These are phyloP conservation scores for Aspidiotus rigidus DNA, from an alignment of 2,888 invertebrate genomes.

Conservation along the genomic window DNA sequence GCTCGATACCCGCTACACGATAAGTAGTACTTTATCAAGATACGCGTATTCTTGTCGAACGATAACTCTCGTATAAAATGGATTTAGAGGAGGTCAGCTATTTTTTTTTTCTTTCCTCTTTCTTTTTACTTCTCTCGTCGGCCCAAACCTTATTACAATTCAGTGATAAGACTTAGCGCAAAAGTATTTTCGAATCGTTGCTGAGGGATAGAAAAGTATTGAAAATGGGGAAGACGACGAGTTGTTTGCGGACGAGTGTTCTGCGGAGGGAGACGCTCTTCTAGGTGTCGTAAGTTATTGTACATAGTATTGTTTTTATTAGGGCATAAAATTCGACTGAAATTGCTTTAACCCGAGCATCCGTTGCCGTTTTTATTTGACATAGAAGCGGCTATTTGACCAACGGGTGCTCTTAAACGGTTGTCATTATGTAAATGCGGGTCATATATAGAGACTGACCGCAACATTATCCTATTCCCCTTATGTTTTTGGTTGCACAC, in stretches of 20 bases:
- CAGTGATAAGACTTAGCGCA: conserved; percentile 25
- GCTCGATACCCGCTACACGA: too few relatives aligned
- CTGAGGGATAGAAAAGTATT: conserved; percentile 16
- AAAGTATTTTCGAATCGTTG: conserved; percentile 25
- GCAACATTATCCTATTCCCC: conserved; percentile 19
- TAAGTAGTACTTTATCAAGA: neutral
- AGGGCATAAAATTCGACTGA: conserved; percentile 31
- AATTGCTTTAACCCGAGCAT: conserved; percentile 33
- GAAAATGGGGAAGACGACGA: conserved; percentile 3
- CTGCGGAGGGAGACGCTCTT: neutral
- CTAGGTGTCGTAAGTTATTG: conserved; percentile 32
- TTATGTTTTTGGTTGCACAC: neutral
- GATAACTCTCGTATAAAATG: neutral
- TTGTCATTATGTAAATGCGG: conserved; percentile 32
- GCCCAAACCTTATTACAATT: conserved; percentile 23
- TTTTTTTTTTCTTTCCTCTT: neutral
- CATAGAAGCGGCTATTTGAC: conserved; percentile 32
- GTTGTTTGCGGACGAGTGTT: neutral
- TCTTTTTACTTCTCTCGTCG: neutral
- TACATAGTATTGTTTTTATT: conserved; percentile 33
- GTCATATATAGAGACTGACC: conserved; percentile 25
- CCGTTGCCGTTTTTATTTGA: conserved; percentile 28
- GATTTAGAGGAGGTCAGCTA: neutral
- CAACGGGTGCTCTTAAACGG: conserved; percentile 33
- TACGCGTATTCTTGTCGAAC: neutral